These are phyloP conservation scores for Zosterops japonicus DNA, from an alignment of 2,113 vertebrate genomes.

Conservation along the genomic window DNA sequence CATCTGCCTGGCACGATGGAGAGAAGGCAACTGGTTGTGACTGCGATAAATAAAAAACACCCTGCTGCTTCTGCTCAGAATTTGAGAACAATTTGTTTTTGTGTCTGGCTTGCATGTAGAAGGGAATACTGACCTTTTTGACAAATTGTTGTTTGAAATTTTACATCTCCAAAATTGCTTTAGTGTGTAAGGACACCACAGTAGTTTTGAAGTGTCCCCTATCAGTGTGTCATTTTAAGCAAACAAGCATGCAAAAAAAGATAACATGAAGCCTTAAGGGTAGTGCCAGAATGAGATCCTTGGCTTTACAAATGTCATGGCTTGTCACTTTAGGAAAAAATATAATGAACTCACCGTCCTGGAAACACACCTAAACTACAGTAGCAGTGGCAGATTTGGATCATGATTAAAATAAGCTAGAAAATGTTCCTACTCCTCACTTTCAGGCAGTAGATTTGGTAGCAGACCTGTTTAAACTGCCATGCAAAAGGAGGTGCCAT, in stretches of 20 bases:
- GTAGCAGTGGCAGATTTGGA: not conserved
- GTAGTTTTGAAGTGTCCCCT: not conserved
- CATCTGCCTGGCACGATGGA: not conserved
- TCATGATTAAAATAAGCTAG: not conserved
- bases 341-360: not conserved
- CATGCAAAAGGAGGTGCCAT: not conserved
- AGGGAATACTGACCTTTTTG: not conserved
- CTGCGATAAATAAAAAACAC: slow-evolving; percentile 12
- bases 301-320: not conserved
- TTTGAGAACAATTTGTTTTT: not conserved
- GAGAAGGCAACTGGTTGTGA: not conserved
- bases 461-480: not conserved
- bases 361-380: not conserved
- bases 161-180: not conserved
- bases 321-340: not conserved
- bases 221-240: not conserved
- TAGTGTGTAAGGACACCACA: not conserved
- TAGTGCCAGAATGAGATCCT: fast-evolving
- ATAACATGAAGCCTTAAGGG: not conserved
- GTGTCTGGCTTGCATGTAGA: not conserved
- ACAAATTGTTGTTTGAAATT: not conserved
- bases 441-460: not conserved
- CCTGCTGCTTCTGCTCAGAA: not conserved
- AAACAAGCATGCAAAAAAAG: not conserved
- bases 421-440: not conserved